phyloP scores from a whole-genome alignment of 92 coral and sea anemone genomes.

The Actinostola sp. region DNA sequence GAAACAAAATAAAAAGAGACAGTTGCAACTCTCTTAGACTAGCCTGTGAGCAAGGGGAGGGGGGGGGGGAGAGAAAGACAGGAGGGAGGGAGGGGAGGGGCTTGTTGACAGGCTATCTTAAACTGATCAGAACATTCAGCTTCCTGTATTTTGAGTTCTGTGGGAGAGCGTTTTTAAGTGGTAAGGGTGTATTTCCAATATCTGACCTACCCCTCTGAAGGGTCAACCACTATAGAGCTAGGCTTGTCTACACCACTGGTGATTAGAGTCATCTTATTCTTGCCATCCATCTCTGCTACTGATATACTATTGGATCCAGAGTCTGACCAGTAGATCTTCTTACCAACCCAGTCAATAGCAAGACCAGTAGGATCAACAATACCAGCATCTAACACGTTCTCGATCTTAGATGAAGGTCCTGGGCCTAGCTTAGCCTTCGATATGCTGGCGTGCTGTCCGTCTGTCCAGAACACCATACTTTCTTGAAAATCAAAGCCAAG shows the following conservation, averaged over 20 bases:
- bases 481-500: conserved; percentile 78
- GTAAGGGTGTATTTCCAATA: not conserved
- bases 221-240: conserved; percentile 84
- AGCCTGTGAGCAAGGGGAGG: too few relatives aligned
- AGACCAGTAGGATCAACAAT: conserved; percentile 59
- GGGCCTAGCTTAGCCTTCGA: conserved; percentile 62
- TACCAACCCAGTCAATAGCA: conserved; percentile 97
- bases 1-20: too few relatives aligned
- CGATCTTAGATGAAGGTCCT: conserved; percentile 30
- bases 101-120: too few relatives aligned
- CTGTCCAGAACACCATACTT: conserved; percentile 89
- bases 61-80: too few relatives aligned
- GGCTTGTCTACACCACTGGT: conserved; percentile 63
- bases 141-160: too few relatives aligned
- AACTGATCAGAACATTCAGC: too few relatives aligned
- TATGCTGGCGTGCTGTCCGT: conserved; percentile 48
- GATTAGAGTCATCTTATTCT: conserved; percentile 57
- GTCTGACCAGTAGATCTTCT: conserved; percentile 93
- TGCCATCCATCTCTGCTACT: conserved; percentile 86
- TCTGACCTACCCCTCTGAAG: conserved; percentile 77
- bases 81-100: too few relatives aligned
- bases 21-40: too few relatives aligned
- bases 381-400: conserved; percentile 58
- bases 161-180: too few relatives aligned
- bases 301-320: conserved; percentile 67